phyloP scores from a whole-genome alignment of 1,140 invertebrate genomes.

The Drosophila sechellia region DNA sequence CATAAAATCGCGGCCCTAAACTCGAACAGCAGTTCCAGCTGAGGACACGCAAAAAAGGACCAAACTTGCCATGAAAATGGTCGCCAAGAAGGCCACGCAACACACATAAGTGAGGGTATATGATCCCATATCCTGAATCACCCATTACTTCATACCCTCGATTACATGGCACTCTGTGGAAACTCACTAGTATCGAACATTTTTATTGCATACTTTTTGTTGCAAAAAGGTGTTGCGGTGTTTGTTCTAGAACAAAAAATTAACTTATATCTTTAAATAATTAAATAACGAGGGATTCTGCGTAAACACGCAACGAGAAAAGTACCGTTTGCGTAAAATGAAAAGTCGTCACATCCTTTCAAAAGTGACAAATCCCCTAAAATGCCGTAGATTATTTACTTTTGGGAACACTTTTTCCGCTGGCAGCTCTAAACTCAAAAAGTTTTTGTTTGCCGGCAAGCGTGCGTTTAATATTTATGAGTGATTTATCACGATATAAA shows the following conservation, averaged over 20 bases:
- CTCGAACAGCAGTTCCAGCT: not conserved
- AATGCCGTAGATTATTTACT: conserved; percentile 12
- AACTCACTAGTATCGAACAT: conserved; percentile 35
- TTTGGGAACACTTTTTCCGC: conserved; percentile 19
- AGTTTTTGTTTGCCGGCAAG: conserved; percentile 57
- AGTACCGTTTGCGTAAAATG: not conserved
- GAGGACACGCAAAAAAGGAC: conserved; percentile 27
- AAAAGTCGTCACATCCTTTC: not conserved
- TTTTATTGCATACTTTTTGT: conserved; percentile 43
- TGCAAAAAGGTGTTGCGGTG: not conserved
- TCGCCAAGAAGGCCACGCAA: conserved; percentile 15
- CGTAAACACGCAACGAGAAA: not conserved
- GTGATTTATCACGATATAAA: conserved; percentile 83
- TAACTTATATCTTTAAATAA: not conserved
- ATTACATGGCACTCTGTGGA: conserved; percentile 15
- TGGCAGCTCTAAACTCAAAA: conserved; percentile 67
- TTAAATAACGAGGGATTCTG: not conserved
- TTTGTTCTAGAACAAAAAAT: no score
- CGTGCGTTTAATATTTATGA: conserved; percentile 83
- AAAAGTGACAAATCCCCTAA: conserved; percentile 10
- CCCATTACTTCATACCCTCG: not conserved
- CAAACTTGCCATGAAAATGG: conserved; percentile 44
- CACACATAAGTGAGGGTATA: conserved; percentile 6
- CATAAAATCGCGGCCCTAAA: conserved; percentile 58
- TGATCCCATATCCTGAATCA: not conserved